Evolutionary conservation across 1,140 invertebrate species (phyloP), one percentile per base, ranked within the genome.

Genomic region (Tetragnatha versicolor): DNA sequence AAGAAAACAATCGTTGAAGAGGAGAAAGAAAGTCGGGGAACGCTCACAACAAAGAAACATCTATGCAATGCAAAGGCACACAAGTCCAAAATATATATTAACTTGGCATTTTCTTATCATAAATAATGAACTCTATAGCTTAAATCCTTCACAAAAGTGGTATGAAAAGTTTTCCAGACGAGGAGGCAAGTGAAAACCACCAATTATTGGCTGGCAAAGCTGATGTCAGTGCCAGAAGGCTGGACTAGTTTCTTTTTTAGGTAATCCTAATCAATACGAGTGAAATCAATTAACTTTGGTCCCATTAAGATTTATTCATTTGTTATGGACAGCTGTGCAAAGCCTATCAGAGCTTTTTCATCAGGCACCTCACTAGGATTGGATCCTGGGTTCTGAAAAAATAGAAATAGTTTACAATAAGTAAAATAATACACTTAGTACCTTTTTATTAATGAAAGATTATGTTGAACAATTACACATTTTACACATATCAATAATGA

Each of bases 331-430:
- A 99, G 92, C 88, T 98, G 96, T 85, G 97, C 97, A 90, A 93
- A 98, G 83, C 97, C 97, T 84, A 98, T 91, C 76, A 99, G 88
- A 10, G 95, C 92, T 82, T 96, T 95, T 85, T 98, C 96, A 87
- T 98, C 96, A 20, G 93, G 91, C 27, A 92, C 90, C 89, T 97
- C 95, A 83, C 92, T 93, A 25, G 90, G 88, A 79, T 91, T 91
- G 81, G 91, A 90, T 58, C 91, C 92, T 39, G 94, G 94, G 86
- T 92, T 95, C 93, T 95, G 87, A 73, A 90, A 90, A 82, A 81
- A 83, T 82, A 83, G 83, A 80, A 79, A 79, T 80, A 45, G 5
- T n/a, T 6, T 2, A 61, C 12, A 61, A 35, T 61, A n/a, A n/a
- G n/a, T n/a, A n/a, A n/a, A n/a, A n/a, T n/a, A n/a, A n/a, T n/a